Conservation (phyloP, 2,888 invertebrate species). For the Sarcophaga rosellei region DNA sequence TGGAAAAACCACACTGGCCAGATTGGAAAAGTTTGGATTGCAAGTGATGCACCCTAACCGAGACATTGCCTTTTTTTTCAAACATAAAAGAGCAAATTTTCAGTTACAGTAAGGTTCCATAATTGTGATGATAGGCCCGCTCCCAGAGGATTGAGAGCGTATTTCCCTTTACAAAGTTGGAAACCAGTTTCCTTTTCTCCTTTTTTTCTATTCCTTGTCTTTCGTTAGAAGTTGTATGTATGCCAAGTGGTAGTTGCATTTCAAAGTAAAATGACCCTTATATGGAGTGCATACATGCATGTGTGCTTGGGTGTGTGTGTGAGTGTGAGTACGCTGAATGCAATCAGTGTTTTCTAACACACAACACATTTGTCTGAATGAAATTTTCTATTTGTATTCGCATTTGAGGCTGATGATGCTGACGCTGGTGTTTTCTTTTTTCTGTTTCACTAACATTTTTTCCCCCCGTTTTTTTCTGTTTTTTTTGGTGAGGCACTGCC, state of each 20-base stretch:
- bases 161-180: too few species aligned
- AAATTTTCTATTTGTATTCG: neutral
- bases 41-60: too few species aligned
- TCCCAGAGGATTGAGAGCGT: too few species aligned
- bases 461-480: neutral
- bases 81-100: too few species aligned
- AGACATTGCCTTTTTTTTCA: fast-evolving
- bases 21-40: too few species aligned
- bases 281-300: neutral
- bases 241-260: neutral
- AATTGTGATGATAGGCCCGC: too few species aligned
- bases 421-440: neutral
- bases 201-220: neutral
- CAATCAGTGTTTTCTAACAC: constrained; percentile 49
- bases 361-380: constrained; percentile 21
- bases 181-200: too few species aligned
- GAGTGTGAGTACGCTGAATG: constrained; percentile 4
- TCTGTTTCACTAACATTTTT: neutral
- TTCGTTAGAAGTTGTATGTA: neutral
- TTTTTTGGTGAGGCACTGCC: neutral
- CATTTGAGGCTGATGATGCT: neutral
- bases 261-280: neutral
- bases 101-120: too few species aligned
- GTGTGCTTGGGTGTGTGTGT: neutral
- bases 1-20: too few species aligned